These are phyloP conservation scores for Acanthoscelides obtectus DNA, from an alignment of 2,888 invertebrate species.

Conservation along the genomic window DNA sequence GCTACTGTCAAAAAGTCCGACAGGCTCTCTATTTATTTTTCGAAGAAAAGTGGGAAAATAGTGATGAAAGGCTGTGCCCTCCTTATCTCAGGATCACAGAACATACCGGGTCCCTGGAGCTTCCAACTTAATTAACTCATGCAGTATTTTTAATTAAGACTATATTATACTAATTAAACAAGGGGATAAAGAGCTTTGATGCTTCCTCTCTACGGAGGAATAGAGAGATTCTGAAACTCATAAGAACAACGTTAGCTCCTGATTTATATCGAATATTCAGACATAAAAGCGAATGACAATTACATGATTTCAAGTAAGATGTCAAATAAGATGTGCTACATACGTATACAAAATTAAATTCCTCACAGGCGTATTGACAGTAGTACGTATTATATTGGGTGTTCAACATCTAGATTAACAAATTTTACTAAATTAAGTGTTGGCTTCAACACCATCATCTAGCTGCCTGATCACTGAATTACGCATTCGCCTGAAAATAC, in stretches of 20 bases:
- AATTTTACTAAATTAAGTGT: too few species aligned
- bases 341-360: too few species aligned
- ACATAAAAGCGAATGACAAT: background rate
- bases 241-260: background rate
- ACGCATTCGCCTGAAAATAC: too few species aligned
- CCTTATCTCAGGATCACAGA: background rate
- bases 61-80: background rate
- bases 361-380: too few species aligned
- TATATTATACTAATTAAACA: background rate
- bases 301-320: too few species aligned
- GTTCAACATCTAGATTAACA: too few species aligned
- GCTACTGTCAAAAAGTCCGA: background rate
- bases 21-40: background rate
- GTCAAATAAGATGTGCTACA: too few species aligned
- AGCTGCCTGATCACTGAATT: too few species aligned
- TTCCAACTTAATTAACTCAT: background rate
- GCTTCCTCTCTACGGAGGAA: background rate
- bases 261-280: background rate
- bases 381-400: too few species aligned
- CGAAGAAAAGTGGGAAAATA: background rate
- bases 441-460: too few species aligned
- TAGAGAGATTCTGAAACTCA: background rate
- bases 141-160: background rate
- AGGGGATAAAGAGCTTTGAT: background rate
- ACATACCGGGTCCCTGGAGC: background rate